These are phyloP conservation scores for Ariopsis seemanni DNA, from an alignment of 2,113 vertebrate genomes.

Conservation along the genomic window DNA sequence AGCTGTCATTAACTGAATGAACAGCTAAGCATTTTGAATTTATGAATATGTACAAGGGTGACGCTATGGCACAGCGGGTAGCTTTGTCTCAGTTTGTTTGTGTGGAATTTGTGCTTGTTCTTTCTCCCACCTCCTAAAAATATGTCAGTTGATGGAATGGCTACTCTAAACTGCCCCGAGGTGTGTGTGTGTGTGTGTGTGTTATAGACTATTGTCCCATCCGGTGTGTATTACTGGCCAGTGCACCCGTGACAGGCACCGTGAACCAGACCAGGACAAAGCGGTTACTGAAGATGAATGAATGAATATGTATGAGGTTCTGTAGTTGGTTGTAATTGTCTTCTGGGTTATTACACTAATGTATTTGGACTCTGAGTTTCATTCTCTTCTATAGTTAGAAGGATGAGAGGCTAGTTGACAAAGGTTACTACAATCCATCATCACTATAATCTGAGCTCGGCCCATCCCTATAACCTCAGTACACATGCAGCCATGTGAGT, in stretches of 20 bases:
- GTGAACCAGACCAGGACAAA: background rate
- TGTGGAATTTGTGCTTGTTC: background rate
- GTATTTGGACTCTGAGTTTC: constrained; percentile 7
- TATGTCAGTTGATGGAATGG: background rate
- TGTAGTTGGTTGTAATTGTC: constrained; percentile 29
- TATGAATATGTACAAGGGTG: constrained; percentile 30
- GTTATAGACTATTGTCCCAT: background rate
- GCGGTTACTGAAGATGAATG: background rate
- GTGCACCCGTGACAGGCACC: background rate
- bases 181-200: background rate
- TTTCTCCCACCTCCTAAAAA: background rate
- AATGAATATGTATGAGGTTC: constrained; percentile 27
- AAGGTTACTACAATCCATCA: background rate
- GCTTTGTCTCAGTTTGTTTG: background rate
- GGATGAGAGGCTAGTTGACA: background rate
- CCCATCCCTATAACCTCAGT: background rate
- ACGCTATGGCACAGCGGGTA: background rate
- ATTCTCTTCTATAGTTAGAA: constrained; percentile 13
- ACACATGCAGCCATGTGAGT: background rate
- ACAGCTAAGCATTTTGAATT: constrained; percentile 4
- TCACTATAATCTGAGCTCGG: background rate
- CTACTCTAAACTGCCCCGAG: background rate
- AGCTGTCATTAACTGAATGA: constrained; percentile 5
- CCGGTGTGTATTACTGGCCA: background rate
- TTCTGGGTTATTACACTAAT: constrained; percentile 34